Evolutionary conservation across 1,140 invertebrate species (phyloP), one percentile per base, ranked within the genome.

Genomic region (Tetramorium alpestre): DNA sequence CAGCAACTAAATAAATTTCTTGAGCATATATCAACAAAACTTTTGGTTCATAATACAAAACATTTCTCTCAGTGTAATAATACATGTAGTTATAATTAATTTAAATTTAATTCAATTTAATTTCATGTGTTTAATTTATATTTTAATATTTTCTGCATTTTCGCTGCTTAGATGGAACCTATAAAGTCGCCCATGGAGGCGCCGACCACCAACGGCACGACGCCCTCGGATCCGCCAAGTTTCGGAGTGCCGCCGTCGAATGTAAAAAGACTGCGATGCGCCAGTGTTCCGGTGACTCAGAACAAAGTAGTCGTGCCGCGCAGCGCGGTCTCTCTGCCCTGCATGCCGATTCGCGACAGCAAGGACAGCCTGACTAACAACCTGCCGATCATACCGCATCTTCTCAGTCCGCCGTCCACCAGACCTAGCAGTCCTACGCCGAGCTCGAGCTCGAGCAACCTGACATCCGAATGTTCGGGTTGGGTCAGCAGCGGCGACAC

Each of bases 381-480:
- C 80, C 77, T 91, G 25, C 86, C 92, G 13, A 88, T 92, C 13
- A 92, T 95, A 28, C 91, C 91, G 5, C 94, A 93, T 70, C 92
- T 93, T 41, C 91, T 92, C 16, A 95, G 94, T 90, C 94, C 95
- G n/a, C 90, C 93, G n/a, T 94, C 94, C 11, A 93, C 94, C 11
- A 92, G 94, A 16, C 93, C 94, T 6, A 94, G 94, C 75, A 95
- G 94, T 72, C 94, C 94, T 0, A 93, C 94, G 16, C 95, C 92
- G 5, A 95, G 94, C 84, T 96, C 96, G 87, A 97, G 97, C 22
- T 97, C 97, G 0, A 97, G 97, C 3, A 97, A 97, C 77, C 94
- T 97, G 38, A 95, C 95, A 0, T 97, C 97, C 88, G 97, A 97
- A 94, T 97, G 97, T 93, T 97, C 97, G 88, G 97, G 97, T 0